phyloP scores from a whole-genome alignment of 2,797 vertebrate species.

The Lates japonicus region DNA sequence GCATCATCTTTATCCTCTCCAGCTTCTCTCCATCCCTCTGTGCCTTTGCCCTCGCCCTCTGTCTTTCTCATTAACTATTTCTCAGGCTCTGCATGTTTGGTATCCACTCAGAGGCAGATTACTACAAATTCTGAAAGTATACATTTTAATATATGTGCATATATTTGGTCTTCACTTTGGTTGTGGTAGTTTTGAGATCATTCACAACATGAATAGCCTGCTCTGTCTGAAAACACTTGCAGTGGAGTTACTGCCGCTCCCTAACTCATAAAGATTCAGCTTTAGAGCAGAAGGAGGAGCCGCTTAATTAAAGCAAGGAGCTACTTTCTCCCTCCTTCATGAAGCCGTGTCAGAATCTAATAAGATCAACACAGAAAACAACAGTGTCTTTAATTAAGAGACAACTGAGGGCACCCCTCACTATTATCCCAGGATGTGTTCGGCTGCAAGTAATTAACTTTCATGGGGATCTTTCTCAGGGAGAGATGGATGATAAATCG shows the following conservation, averaged over 20 bases:
- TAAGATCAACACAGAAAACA: constrained; percentile 43
- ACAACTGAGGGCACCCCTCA: constrained; percentile 5
- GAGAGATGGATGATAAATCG: background rate
- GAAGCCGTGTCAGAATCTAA: constrained; percentile 46
- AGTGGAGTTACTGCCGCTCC: background rate
- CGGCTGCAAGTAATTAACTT: constrained; percentile 9
- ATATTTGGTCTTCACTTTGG: constrained; percentile 23
- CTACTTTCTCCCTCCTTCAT: constrained; percentile 41
- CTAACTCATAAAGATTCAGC: constrained; percentile 32
- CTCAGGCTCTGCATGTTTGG: background rate
- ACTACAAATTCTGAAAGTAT: background rate
- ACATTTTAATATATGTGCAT: constrained; percentile 39
- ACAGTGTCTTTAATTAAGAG: constrained; percentile 37
- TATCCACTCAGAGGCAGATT: background rate
- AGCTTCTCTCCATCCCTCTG: constrained; percentile 2
- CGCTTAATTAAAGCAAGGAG: constrained; percentile 67
- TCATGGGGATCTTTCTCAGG: background rate
- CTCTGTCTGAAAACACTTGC: constrained; percentile 28
- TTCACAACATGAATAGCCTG: constrained; percentile 18
- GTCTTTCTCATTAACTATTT: constrained; percentile 1
- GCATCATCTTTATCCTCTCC: constrained; percentile 48
- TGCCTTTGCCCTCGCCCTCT: background rate
- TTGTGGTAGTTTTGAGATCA: constrained; percentile 15
- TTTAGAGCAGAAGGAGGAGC: constrained; percentile 40
- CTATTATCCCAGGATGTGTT: background rate